These are phyloP conservation scores for Pseudopleuronectes americanus DNA, from an alignment of 2,797 vertebrate species.

Conservation along the genomic window DNA sequence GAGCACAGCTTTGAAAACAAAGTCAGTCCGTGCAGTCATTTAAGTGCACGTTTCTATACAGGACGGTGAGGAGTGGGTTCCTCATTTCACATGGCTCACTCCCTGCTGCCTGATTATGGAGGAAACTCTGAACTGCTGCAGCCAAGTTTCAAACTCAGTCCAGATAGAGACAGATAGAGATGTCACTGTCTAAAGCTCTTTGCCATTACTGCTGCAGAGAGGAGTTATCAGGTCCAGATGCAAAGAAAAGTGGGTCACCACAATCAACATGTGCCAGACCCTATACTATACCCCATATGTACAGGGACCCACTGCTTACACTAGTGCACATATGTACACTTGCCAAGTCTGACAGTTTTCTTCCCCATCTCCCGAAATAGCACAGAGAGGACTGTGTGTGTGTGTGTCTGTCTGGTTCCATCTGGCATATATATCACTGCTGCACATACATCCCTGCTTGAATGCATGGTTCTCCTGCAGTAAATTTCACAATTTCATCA, in stretches of 20 bases:
- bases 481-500: conserved; percentile 53
- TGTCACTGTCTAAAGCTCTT: conserved; percentile 46
- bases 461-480: conserved; percentile 33
- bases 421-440: conserved; percentile 69
- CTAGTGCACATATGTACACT: conserved; percentile 53
- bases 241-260: conserved; percentile 73
- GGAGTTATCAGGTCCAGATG: conserved; percentile 75
- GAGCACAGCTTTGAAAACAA: conserved; percentile 44
- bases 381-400: conserved; percentile 43
- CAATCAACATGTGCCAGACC: conserved; percentile 68
- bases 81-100: conserved; percentile 35
- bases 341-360: conserved; percentile 75
- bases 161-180: conserved; percentile 60
- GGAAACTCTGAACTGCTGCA: conserved; percentile 22
- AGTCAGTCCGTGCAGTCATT: conserved; percentile 4
- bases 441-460: conserved; percentile 54
- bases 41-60: conserved; percentile 6
- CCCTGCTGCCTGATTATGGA: conserved; percentile 41
- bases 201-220: conserved; percentile 35
- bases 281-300: conserved; percentile 69
- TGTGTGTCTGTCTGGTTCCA: conserved; percentile 57
- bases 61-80: conserved; percentile 11
- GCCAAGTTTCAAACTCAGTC: conserved; percentile 54
- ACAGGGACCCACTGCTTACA: conserved; percentile 62
- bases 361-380: conserved; percentile 68